phyloP scores from a whole-genome alignment of 2,113 vertebrate species.

The Gulo gulo region DNA sequence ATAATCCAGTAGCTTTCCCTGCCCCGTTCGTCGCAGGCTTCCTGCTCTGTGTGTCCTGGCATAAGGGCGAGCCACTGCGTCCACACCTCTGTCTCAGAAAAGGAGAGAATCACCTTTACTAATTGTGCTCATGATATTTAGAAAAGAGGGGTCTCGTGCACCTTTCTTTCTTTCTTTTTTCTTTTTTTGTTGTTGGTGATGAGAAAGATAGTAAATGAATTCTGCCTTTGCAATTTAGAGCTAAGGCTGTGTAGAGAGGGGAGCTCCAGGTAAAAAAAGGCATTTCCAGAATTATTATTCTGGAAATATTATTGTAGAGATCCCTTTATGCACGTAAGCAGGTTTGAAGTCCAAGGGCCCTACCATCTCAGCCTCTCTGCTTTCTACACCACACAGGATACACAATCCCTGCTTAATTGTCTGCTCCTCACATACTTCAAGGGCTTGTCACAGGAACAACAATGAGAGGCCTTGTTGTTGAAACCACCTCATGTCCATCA shows the following conservation, averaged over 20 bases:
- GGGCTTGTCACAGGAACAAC: slow-evolving; percentile 59
- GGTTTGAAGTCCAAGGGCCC: slow-evolving; percentile 14
- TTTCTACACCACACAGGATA: not conserved
- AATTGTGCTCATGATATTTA: not conserved
- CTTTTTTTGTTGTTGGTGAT: not conserved
- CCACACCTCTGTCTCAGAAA: not conserved
- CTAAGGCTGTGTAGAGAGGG: not conserved
- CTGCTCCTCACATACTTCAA: slow-evolving; percentile 22
- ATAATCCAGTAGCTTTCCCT: slow-evolving; percentile 30
- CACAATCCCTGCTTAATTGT: slow-evolving; percentile 53
- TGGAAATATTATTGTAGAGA: not conserved
- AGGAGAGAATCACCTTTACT: not conserved
- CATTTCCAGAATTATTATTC: not conserved
- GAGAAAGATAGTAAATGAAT: not conserved
- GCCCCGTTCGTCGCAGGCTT: not conserved
- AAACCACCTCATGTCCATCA: slow-evolving; percentile 74
- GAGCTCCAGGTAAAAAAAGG: not conserved
- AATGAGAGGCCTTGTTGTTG: slow-evolving; percentile 70
- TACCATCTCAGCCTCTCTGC: not conserved
- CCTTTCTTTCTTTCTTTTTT: not conserved
- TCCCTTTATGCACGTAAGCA: not conserved
- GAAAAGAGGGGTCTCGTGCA: not conserved
- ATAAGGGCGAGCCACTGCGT: not conserved
- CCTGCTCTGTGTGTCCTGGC: not conserved
- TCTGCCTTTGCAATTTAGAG: not conserved